Evolutionary conservation across 2,113 vertebrate genomes (phyloP).

Genomic region (Scophthalmus maximus): DNA sequence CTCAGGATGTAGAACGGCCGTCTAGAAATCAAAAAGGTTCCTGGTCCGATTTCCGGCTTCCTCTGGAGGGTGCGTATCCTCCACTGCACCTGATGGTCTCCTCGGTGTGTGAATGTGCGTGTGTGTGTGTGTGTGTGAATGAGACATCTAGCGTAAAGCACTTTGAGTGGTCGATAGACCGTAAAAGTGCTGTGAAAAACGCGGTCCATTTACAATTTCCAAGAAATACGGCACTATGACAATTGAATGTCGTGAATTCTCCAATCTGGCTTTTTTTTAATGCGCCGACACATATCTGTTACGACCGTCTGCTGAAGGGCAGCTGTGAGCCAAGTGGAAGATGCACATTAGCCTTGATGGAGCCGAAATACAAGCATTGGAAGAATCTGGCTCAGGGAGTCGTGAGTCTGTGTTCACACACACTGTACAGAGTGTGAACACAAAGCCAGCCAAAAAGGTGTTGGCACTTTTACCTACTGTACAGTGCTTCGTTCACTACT

Average conservation of each 20-base stretch:
- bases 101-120: background rate
- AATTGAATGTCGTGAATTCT: slow-evolving; percentile 3
- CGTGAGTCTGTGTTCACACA: too few species aligned
- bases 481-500: too few species aligned
- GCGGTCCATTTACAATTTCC: slow-evolving; percentile 1
- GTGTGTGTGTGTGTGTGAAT: background rate
- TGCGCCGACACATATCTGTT: background rate
- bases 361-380: too few species aligned
- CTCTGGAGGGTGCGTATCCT: background rate
- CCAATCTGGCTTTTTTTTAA: background rate
- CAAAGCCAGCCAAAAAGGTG: too few species aligned
- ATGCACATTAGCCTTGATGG: background rate
- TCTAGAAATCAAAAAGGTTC: background rate
- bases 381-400: too few species aligned
- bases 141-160: background rate
- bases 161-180: background rate
- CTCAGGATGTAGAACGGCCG: background rate
- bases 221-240: slow-evolving; percentile 2
- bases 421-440: too few species aligned
- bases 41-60: background rate
- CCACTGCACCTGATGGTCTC: background rate
- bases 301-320: background rate
- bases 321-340: background rate
- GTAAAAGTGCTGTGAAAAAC: background rate
- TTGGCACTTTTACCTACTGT: too few species aligned